Evolutionary conservation across 2,797 vertebrate genomes (phyloP).

Genomic region (Euthynnus affinis): DNA sequence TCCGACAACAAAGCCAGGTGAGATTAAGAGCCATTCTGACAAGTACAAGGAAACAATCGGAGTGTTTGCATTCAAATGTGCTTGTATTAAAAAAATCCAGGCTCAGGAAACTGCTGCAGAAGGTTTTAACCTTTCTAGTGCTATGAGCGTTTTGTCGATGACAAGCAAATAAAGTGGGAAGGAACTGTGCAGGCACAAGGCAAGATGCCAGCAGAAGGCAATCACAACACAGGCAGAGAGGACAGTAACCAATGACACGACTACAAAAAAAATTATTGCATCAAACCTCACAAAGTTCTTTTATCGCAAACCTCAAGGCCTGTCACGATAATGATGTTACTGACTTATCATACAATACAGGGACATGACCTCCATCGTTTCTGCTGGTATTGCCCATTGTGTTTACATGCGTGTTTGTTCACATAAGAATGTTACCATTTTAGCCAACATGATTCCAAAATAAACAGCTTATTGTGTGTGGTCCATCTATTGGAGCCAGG

Average conservation of each 20-base stretch:
- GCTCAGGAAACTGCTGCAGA: constrained; percentile 16
- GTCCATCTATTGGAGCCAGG: no score
- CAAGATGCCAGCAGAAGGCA: constrained; percentile 5
- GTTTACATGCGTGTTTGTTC: no score
- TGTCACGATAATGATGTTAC: no score
- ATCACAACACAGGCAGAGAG: constrained; percentile 32
- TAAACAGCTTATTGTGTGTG: no score
- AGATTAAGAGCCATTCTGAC: constrained; percentile 42
- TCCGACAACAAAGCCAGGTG: constrained; percentile 54
- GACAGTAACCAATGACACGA: not conserved
- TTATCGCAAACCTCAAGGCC: not conserved
- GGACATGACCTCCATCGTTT: no score
- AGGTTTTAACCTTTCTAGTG: constrained; percentile 23
- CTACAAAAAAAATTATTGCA: not conserved
- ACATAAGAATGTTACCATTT: no score
- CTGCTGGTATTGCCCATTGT: no score
- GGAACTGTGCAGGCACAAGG: constrained; percentile 32
- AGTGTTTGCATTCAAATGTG: constrained; percentile 62
- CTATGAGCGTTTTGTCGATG: not conserved
- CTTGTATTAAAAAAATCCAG: constrained; percentile 62
- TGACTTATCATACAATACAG: no score
- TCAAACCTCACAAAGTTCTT: not conserved
- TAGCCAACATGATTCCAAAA: no score
- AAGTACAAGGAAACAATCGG: constrained; percentile 33
- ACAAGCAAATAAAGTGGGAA: constrained; percentile 17